These are phyloP conservation scores for Periophthalmodon schlosseri DNA, from an alignment of 2,113 vertebrate genomes.

Conservation along the genomic window DNA sequence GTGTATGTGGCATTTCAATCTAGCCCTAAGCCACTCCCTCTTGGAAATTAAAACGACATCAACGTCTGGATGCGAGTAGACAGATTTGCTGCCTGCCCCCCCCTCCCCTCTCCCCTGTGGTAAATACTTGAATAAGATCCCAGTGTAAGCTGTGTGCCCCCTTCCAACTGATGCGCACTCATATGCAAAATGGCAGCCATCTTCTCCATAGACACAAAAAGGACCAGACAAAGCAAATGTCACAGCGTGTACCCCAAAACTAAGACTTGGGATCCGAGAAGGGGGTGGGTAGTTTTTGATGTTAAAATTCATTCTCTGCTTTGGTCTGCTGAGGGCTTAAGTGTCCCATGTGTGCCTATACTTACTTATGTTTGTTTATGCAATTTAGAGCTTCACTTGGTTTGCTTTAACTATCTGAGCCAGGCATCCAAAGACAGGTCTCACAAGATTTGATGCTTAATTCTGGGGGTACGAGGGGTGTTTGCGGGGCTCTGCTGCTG, in stretches of 20 bases:
- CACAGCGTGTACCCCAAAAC: conserved; percentile 61
- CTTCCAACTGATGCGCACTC: conserved; percentile 51
- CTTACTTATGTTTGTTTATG: conserved; percentile 36
- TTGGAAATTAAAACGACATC: conserved; percentile 40
- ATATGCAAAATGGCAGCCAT: conserved; percentile 69
- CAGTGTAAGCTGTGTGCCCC: conserved; percentile 52
- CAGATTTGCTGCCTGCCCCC: conserved; percentile 30
- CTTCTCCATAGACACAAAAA: conserved; percentile 49
- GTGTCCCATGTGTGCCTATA: conserved; percentile 22
- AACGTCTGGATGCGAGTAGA: conserved; percentile 29
- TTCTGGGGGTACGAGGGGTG: conserved; percentile 36
- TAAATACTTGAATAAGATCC: conserved; percentile 54
- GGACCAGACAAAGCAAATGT: conserved; percentile 69
- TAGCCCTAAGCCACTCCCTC: conserved; percentile 1
- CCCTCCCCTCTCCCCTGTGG: conserved; percentile 21
- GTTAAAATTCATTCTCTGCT: conserved; percentile 23
- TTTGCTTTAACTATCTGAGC: conserved; percentile 34
- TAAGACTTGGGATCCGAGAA: conserved; percentile 17
- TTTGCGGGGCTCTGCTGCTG: conserved; percentile 52
- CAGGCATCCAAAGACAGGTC: conserved; percentile 24
- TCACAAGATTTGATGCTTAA: conserved; percentile 53
- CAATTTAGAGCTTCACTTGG: conserved; percentile 46
- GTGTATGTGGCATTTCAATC: background rate
- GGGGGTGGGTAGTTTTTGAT: conserved; percentile 33
- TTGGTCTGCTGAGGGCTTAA: conserved; percentile 39